A percentile compares a stretch with the other conserved stretches of the same genome.
phyloP scores from a whole-genome alignment of 2,888 invertebrate species.

The Blomia tropicalis region DNA sequence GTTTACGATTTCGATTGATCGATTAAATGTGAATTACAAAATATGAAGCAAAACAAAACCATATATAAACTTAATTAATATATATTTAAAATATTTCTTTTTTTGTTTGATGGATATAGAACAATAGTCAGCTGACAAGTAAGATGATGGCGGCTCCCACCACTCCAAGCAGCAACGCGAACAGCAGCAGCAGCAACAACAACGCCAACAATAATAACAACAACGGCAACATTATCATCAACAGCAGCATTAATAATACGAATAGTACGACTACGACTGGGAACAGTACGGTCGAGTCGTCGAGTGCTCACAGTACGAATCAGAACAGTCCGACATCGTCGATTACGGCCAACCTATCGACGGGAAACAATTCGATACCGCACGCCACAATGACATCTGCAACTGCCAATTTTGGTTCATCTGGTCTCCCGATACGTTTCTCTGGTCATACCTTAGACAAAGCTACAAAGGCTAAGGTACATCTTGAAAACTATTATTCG shows the following conservation, averaged over 20 bases:
- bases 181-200: background rate
- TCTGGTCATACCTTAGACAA: conserved; percentile 95
- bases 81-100: too few species aligned
- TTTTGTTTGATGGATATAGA: too few species aligned
- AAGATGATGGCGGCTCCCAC: conserved; percentile 6
- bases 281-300: too few species aligned
- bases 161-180: background rate
- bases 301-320: background rate
- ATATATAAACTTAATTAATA: too few species aligned
- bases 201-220: background rate
- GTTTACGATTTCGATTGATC: too few species aligned
- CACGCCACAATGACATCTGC: background rate
- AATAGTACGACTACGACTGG: too few species aligned
- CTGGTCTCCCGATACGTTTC: conserved; percentile 40
- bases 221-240: background rate
- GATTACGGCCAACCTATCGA: too few species aligned
- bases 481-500: conserved; percentile 96
- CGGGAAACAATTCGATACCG: background rate
- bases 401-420: background rate
- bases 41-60: too few species aligned
- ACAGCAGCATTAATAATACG: too few species aligned
- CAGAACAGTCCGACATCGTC: background rate
- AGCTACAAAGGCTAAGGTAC: conserved; percentile 94
- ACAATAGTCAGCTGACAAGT: background rate
- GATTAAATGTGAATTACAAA: too few species aligned